Evolutionary conservation across 2,888 invertebrate species (phyloP), one percentile per base, ranked within the genome.

Genomic region (Idaea biselata): DNA sequence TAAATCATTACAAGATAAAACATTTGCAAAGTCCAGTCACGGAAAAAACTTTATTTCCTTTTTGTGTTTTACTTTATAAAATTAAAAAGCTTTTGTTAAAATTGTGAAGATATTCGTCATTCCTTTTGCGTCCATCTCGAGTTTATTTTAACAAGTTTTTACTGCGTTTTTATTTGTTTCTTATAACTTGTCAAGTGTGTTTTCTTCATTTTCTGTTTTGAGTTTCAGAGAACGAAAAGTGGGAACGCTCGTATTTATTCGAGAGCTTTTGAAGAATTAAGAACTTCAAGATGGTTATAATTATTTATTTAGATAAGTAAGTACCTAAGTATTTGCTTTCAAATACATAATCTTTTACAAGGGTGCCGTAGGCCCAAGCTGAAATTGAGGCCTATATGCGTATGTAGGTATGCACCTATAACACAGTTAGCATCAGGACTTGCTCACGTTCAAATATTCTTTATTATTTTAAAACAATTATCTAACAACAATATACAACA

Each of bases 11-110:
- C 25, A 57, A 57, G 18, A 57, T 18, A 18, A 17, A 60, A 57
- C 72, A 77, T 75, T 77, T 81, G 73, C 67, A 69, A 64, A 83
- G 81, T 81, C 79, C 78, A 80, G 77, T 70, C 79, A 76, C 79
- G 78, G 67, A 68, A 61, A 75, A 73, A 81, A 80, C 74, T 81
- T 82, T 81, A 74, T 77, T 72, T 75, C 56, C 63, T 65, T 70
- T 69, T 60, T 70, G 68, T 72, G 71, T 71, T 72, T 75, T 75
- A 53, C 73, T 78, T 77, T 76, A 75, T 76, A 76, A 84, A 85
- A 83, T 84, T 80, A 85, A 84, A 25, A 82, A 72, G 77, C 76
- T 76, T 78, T 77, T 71, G 70, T 77, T 77, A 78, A 79, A 83
- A 79, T 76, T 79, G 75, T 74, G 73, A 73, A 70, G 71, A 72